phyloP scores from a whole-genome alignment of 1,140 invertebrate genomes.

The Trypoxylus dichotomus region DNA sequence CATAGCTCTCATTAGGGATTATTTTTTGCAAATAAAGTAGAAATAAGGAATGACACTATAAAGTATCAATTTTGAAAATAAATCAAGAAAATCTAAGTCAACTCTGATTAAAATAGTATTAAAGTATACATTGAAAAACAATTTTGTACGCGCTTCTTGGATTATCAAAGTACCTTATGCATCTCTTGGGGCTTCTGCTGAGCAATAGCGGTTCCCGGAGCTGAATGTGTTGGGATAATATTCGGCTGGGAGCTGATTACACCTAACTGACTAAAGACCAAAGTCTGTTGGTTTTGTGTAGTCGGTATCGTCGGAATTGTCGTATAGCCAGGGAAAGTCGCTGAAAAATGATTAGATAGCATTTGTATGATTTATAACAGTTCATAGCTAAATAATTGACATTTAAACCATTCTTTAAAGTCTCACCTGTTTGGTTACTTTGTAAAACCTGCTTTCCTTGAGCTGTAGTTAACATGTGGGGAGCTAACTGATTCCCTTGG shows the following conservation, averaged over 20 bases:
- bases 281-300: conserved; percentile 72
- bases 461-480: conserved; percentile 76
- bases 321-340: conserved; percentile 67
- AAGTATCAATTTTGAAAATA: too few relatives aligned
- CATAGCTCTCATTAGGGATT: too few relatives aligned
- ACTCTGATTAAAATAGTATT: not conserved
- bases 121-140: not conserved
- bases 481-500: conserved; percentile 72
- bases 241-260: conserved; percentile 75
- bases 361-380: too few relatives aligned
- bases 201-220: conserved; percentile 47
- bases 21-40: too few relatives aligned
- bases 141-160: not conserved
- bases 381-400: too few relatives aligned
- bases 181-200: conserved; percentile 55
- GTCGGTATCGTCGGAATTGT: conserved; percentile 78
- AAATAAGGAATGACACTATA: too few relatives aligned
- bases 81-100: too few relatives aligned
- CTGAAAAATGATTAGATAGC: conserved; percentile 42
- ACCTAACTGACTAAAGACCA: conserved; percentile 77
- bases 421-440: conserved; percentile 59
- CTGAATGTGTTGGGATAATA: conserved; percentile 59
- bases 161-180: conserved; percentile 44
- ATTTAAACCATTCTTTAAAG: not conserved
- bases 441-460: conserved; percentile 69